Base-by-base conservation (phyloP, 2,797 vertebrate genomes). In the Cirrhinus molitorella region DNA sequence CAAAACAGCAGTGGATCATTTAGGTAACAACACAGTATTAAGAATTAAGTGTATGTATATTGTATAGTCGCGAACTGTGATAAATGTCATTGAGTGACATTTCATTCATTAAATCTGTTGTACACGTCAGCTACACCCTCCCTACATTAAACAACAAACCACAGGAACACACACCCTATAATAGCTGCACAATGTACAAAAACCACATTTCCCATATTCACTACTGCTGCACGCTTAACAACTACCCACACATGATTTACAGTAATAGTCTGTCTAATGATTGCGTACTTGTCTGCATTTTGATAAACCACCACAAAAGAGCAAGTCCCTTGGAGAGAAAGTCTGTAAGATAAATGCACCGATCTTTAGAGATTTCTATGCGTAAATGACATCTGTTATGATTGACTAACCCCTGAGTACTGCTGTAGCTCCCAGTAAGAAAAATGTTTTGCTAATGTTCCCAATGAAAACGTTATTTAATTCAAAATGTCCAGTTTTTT, bases 181-280 rank as follows among this genome's bases (percentile, higher is more conserved):
- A 53, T 40, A 67, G 63, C 47, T 12, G 31, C 47, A 43, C 47
- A 68, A 40, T 55, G 77, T 53, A 53, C 63, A 67, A 79, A 77
- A 67, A 68, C 3, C 77, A 79, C 63, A 79, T 67, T 79, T 79
- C 63, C 77, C 63, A 53, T 55, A 31, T 67, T 79, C 47, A 55
- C 31, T 13, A n/a, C 63, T 31, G 23, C 45, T 19, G 23, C 19
- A 31, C 0, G 8, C 31, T 66, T 66, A 10, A n/a, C 47, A 79
- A 9, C 51, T 57, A 59, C 73, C 2, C 63, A 67, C 47, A 67
- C 63, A 67, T 47, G 25, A 66, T 78, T 47, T 66, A 63, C 19
- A 51, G 40, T 4, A 21, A 31, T 4, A 66, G 19, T 63, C 73
- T 75, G 34, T 25, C 34, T 75, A n/a, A 23, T 59, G 4, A 59